phyloP scores from a whole-genome alignment of 2,888 invertebrate genomes.

The Heliconius hortense region DNA sequence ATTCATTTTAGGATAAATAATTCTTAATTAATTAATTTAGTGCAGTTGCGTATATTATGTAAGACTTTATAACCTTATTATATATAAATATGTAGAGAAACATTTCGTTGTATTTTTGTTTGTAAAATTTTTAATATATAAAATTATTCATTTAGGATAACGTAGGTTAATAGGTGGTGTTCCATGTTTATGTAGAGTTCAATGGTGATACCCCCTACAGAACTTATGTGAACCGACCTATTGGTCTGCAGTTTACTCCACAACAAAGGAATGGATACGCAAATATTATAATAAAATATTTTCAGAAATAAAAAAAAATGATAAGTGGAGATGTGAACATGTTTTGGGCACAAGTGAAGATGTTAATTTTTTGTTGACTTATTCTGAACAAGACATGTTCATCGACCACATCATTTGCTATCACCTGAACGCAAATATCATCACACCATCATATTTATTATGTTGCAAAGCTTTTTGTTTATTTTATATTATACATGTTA shows the following conservation, averaged over 20 bases:
- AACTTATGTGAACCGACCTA: background rate
- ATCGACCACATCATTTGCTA: constrained; percentile 6
- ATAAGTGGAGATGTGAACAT: constrained; percentile 8
- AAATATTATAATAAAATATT: background rate
- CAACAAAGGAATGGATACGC: background rate
- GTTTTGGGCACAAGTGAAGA: constrained; percentile 7
- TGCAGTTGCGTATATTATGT: too few species aligned
- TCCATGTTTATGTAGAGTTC: background rate
- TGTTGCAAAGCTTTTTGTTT: background rate
- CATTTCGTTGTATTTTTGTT: background rate
- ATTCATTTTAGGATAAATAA: too few species aligned
- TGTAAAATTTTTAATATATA: too few species aligned
- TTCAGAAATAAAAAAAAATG: background rate
- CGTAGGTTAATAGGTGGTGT: constrained; percentile 3
- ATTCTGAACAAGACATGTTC: constrained; percentile 7
- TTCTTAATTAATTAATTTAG: too few species aligned
- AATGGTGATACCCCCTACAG: constrained; percentile 5
- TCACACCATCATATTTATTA: background rate
- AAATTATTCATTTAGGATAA: background rate
- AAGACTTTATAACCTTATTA: background rate
- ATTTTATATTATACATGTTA: too few species aligned
- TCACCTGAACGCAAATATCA: background rate
- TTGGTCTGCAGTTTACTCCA: background rate
- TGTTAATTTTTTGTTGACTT: background rate
- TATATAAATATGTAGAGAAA: background rate